Percentiles rank a stretch among this genome's conserved stretches.
Evolutionary conservation across 2,888 invertebrate species (phyloP).

Genomic region (Lucinisca nassula): DNA sequence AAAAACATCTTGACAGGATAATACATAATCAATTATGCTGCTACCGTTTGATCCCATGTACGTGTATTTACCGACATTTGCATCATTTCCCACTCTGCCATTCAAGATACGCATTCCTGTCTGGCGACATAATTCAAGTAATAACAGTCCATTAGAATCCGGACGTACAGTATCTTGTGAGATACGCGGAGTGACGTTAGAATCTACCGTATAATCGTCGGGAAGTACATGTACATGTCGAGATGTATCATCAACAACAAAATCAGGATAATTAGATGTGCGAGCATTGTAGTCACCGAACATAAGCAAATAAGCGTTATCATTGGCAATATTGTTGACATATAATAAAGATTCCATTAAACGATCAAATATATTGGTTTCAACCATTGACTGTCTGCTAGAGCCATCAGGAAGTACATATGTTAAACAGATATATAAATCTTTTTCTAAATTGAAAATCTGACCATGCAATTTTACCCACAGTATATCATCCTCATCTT

Average conservation of each 20-base stretch:
- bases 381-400: conserved; percentile 9
- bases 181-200: no score
- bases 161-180: conserved; percentile 8
- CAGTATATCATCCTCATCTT: conserved; percentile 13
- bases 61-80: conserved; percentile 7
- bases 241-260: conserved; percentile 14
- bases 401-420: conserved; percentile 24
- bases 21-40: conserved; percentile 7
- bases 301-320: conserved; percentile 18
- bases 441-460: conserved; percentile 15
- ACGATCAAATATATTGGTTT: conserved; percentile 14
- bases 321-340: not conserved
- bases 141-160: conserved; percentile 12
- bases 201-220: conserved; percentile 13
- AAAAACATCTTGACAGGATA: not conserved
- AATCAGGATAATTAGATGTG: conserved; percentile 1
- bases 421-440: conserved; percentile 18
- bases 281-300: conserved; percentile 25
- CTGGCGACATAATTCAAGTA: conserved; percentile 30
- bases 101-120: conserved; percentile 30
- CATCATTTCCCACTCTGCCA: conserved; percentile 13
- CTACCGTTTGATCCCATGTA: conserved; percentile 4
- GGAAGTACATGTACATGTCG: conserved; percentile 15
- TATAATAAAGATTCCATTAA: conserved; percentile 4
- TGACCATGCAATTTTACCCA: conserved; percentile 11